Conservation (phyloP, 2,797 vertebrate genomes). For the Gila robusta region DNA sequence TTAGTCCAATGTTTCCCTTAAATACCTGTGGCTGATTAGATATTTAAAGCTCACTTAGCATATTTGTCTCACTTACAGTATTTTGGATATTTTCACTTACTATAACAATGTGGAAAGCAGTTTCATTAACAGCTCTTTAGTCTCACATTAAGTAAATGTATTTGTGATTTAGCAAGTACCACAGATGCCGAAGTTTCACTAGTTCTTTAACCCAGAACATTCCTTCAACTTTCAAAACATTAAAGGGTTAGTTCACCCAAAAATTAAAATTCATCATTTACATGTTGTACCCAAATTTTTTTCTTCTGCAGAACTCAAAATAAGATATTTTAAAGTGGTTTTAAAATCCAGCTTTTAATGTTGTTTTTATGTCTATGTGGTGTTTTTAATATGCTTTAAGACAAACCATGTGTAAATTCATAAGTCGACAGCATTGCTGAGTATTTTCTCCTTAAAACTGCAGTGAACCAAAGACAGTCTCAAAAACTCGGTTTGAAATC, state of each 20-base stretch:
- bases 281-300: neutral
- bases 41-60: slow-evolving; percentile 58
- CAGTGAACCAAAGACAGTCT: too few relatives aligned
- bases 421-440: too few relatives aligned
- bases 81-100: slow-evolving; percentile 56
- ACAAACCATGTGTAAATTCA: too few relatives aligned
- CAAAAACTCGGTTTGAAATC: too few relatives aligned
- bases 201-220: neutral
- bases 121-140: slow-evolving; percentile 63
- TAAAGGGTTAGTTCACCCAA: too few relatives aligned
- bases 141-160: slow-evolving; percentile 47
- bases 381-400: too few relatives aligned
- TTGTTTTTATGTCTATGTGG: too few relatives aligned
- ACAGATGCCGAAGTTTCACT: neutral
- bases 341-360: too few relatives aligned
- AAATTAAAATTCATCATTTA: too few relatives aligned
- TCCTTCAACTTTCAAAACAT: neutral
- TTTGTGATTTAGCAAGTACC: neutral
- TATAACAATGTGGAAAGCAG: slow-evolving; percentile 57
- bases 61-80: slow-evolving; percentile 20
- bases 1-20: neutral
- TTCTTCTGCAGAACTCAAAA: neutral
- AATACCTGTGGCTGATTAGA: neutral
- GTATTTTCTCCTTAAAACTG: too few relatives aligned
- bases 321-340: too few relatives aligned